phyloP scores from a whole-genome alignment of 2,113 vertebrate species.

The Takifugu flavidus region DNA sequence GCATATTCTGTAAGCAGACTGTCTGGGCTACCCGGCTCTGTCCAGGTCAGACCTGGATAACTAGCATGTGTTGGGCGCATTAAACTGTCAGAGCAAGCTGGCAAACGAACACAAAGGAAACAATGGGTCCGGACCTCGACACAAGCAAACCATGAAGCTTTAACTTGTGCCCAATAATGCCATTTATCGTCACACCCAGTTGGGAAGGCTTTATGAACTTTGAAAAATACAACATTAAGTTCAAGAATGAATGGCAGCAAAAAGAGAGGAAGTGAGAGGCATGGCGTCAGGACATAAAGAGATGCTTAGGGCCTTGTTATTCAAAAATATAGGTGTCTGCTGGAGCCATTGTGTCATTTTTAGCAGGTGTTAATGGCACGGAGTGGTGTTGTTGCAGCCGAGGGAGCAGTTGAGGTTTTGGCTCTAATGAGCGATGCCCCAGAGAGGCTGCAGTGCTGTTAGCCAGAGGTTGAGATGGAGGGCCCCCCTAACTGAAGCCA shows the following conservation, averaged over 20 bases:
- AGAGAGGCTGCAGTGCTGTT: conserved; percentile 28
- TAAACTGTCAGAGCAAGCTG: conserved; percentile 46
- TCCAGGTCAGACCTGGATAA: conserved; percentile 27
- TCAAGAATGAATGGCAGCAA: conserved; percentile 1
- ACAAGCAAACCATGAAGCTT: conserved; percentile 40
- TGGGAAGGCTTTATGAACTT: conserved; percentile 28
- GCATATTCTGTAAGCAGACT: conserved; percentile 44
- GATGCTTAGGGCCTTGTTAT: conserved; percentile 45
- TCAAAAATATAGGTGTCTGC: conserved; percentile 13
- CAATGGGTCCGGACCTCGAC: conserved; percentile 28
- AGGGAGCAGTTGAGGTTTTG: conserved; percentile 39
- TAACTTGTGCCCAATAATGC: conserved; percentile 42
- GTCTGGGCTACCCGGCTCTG: conserved; percentile 15
- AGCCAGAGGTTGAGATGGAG: conserved; percentile 32
- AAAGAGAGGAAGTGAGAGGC: conserved; percentile 9
- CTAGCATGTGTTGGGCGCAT: conserved; percentile 30
- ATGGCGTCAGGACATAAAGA: conserved; percentile 22
- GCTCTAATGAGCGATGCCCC: conserved; percentile 57
- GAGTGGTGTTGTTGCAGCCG: conserved; percentile 32
- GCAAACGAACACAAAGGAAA: conserved; percentile 47
- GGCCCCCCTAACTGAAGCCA: conserved; percentile 27
- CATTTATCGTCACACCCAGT: conserved; percentile 36
- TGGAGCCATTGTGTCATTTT: conserved; percentile 45
- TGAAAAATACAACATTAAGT: conserved; percentile 24
- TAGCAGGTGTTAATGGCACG: conserved; percentile 63